Evolutionary conservation across 2,113 vertebrate genomes (phyloP).

Genomic region (Callopanchax toddi): DNA sequence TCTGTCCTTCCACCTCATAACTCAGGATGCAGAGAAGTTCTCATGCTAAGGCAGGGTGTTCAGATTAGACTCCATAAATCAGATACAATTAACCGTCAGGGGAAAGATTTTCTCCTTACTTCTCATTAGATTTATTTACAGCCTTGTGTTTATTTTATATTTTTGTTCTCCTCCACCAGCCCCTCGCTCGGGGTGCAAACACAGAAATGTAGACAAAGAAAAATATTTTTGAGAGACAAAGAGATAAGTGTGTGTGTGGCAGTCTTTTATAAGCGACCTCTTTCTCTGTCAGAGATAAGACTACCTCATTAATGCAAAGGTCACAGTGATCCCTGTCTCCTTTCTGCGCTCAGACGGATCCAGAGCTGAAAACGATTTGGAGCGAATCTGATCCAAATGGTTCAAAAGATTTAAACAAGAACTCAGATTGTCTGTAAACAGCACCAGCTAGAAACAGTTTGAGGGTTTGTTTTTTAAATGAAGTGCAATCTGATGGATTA

Average conservation of each 20-base stretch:
- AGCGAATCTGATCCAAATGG: background rate
- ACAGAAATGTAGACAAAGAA: constrained; percentile 9
- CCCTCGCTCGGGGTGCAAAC: constrained; percentile 3
- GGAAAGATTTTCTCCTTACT: no score
- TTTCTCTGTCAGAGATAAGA: constrained; percentile 41
- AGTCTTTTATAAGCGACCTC: constrained; percentile 21
- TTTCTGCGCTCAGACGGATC: background rate
- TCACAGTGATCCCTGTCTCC: constrained; percentile 10
- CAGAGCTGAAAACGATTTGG: constrained; percentile 3
- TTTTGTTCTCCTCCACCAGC: no score
- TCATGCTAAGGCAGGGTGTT: constrained; percentile 35
- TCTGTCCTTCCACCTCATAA: no score
- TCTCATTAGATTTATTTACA: no score
- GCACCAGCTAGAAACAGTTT: no score
- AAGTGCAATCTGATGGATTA: no score
- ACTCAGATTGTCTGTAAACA: no score
- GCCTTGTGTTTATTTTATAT: no score
- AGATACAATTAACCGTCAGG: no score
- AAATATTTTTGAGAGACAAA: constrained; percentile 29
- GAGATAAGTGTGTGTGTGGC: constrained; percentile 18
- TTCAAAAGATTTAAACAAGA: no score
- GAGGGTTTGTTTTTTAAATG: no score
- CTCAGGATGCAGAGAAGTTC: constrained; percentile 8
- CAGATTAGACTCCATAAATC: constrained; percentile 4
- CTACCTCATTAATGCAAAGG: constrained; percentile 50